Evolutionary conservation across 2,797 vertebrate species (phyloP).

Genomic region (Parambassis ranga): DNA sequence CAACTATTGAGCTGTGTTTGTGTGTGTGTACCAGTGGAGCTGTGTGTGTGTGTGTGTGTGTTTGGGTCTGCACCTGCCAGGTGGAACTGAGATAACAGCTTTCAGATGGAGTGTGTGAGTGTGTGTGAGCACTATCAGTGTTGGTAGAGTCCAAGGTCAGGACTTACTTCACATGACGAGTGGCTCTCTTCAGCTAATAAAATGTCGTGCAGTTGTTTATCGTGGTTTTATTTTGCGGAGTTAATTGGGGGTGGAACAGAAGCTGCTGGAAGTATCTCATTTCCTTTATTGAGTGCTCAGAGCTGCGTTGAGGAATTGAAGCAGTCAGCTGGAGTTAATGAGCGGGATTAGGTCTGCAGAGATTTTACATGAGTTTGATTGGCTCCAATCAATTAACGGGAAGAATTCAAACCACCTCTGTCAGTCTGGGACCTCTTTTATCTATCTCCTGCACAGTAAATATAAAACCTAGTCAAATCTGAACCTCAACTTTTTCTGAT

Average conservation of each 20-base stretch:
- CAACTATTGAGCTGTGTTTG: slow-evolving; percentile 7
- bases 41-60: neutral
- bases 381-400: neutral
- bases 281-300: neutral
- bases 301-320: neutral
- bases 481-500: no score
- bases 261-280: neutral
- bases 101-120: no score
- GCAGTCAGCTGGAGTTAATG: neutral
- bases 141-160: slow-evolving; percentile 27
- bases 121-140: neutral
- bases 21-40: neutral
- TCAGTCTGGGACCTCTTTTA: neutral
- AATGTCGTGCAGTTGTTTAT: neutral
- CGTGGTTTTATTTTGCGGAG: neutral
- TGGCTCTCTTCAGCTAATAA: neutral
- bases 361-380: neutral
- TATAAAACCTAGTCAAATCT: neutral
- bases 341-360: neutral
- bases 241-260: neutral
- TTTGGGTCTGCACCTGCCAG: neutral
- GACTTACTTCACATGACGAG: neutral
- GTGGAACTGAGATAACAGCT: slow-evolving; percentile 8
- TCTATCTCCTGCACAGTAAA: neutral
- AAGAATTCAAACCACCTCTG: neutral